Conservation (phyloP, 2,113 vertebrate genomes). For the Tragelaphus buxtoni region DNA sequence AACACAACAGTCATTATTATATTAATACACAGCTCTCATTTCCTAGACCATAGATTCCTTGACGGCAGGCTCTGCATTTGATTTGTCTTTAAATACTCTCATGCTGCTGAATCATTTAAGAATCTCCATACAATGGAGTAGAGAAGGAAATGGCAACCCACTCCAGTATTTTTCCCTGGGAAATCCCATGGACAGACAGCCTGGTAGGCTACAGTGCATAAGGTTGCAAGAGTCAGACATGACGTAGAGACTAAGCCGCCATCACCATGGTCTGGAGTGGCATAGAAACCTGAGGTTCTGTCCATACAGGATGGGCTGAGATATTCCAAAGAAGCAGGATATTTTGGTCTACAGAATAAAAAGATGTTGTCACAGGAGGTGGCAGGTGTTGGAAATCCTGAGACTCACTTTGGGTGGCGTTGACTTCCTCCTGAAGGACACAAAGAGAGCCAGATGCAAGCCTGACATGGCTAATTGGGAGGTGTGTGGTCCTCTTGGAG, state of each 20-base stretch:
- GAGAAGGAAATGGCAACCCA: neutral
- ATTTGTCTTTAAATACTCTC: constrained; percentile 28
- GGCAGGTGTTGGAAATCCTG: constrained; percentile 38
- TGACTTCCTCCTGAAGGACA: constrained; percentile 60
- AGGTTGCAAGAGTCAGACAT: neutral
- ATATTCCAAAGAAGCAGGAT: neutral
- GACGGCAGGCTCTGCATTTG: neutral
- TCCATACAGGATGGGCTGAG: neutral
- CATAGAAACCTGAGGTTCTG: neutral
- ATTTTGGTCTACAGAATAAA: constrained; percentile 14
- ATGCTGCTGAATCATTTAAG: neutral
- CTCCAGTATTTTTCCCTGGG: neutral
- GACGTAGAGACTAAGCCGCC: neutral
- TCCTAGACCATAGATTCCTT: neutral
- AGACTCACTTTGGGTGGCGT: constrained; percentile 5
- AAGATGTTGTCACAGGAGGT: neutral
- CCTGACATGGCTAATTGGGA: constrained; percentile 67
- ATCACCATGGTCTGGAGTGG: neutral
- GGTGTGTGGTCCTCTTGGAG: constrained; percentile 63
- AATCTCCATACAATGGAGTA: neutral
- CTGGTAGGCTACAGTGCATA: neutral
- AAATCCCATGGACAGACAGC: neutral
- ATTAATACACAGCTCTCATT: neutral
- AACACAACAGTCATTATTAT: neutral
- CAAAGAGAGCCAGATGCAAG: constrained; percentile 60